Evolutionary conservation across 2,888 invertebrate species (phyloP).

Genomic region (Morinoia aosen): DNA sequence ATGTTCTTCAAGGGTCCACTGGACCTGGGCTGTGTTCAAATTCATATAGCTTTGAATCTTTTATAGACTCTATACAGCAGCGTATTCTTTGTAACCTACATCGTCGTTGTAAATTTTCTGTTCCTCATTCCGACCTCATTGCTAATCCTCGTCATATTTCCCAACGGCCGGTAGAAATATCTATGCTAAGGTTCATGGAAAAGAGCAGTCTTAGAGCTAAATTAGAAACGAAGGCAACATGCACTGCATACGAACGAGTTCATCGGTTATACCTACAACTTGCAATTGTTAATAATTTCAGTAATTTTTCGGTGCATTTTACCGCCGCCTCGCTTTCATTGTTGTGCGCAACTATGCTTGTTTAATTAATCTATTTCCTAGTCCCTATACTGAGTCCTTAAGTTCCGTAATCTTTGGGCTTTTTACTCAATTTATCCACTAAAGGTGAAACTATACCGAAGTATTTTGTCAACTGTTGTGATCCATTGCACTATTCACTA

Average conservation of each 20-base stretch:
- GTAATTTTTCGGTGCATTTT: no score
- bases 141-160: neutral
- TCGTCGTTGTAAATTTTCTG: neutral
- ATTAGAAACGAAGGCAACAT: neutral
- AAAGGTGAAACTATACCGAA: no score
- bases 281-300: neutral
- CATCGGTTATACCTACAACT: neutral
- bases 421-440: no score
- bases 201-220: neutral
- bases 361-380: no score
- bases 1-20: neutral
- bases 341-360: no score
- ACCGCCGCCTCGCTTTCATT: no score
- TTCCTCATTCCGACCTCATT: neutral
- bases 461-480: neutral
- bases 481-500: neutral
- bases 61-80: neutral
- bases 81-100: neutral
- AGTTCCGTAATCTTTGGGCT: no score
- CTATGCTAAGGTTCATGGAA: neutral
- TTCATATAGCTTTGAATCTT: neutral
- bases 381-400: no score
- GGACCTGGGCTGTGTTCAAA: neutral
- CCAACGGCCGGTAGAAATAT: neutral
- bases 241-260: neutral